phyloP scores from a whole-genome alignment of 2,797 vertebrate genomes.

The Orientallactaga sibirica region DNA sequence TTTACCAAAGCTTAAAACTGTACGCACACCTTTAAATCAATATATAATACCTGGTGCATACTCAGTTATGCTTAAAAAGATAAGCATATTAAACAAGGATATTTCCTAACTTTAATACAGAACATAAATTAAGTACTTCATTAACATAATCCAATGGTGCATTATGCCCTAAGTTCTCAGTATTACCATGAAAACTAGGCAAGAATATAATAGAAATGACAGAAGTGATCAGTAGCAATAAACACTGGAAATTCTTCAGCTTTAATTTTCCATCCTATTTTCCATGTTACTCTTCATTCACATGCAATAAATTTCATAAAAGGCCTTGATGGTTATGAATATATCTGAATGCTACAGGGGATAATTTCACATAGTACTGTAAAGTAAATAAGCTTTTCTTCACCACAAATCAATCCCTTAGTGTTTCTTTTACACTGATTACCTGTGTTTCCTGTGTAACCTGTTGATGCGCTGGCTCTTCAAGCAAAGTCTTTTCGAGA shows the following conservation, averaged over 20 bases:
- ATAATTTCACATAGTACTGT: neutral
- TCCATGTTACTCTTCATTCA: slow-evolving; percentile 33
- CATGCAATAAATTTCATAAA: slow-evolving; percentile 49
- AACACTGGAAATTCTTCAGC: slow-evolving; percentile 1
- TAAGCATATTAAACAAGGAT: neutral
- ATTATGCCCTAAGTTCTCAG: slow-evolving; percentile 2
- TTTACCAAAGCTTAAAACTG: slow-evolving; percentile 17
- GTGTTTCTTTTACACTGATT: slow-evolving; percentile 73
- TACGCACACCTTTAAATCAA: slow-evolving; percentile 53
- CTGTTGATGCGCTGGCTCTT: slow-evolving; percentile 87
- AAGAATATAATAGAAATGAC: neutral
- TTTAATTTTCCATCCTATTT: slow-evolving; percentile 46
- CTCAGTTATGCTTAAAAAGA: slow-evolving; percentile 58
- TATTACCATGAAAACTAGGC: slow-evolving; percentile 21
- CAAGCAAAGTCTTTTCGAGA: slow-evolving; percentile 89
- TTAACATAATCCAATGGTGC: slow-evolving; percentile 8
- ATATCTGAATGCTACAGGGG: neutral
- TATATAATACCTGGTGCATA: neutral
- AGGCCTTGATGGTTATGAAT: slow-evolving; percentile 22
- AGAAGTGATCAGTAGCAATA: neutral
- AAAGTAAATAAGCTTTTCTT: slow-evolving; percentile 41
- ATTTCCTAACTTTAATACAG: slow-evolving; percentile 50
- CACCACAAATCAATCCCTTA: neutral
- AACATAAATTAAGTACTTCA: slow-evolving; percentile 59
- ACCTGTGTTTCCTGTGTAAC: slow-evolving; percentile 86